Base-by-base conservation (phyloP, 2,888 invertebrate genomes). In the Amphiduros pacificus region DNA sequence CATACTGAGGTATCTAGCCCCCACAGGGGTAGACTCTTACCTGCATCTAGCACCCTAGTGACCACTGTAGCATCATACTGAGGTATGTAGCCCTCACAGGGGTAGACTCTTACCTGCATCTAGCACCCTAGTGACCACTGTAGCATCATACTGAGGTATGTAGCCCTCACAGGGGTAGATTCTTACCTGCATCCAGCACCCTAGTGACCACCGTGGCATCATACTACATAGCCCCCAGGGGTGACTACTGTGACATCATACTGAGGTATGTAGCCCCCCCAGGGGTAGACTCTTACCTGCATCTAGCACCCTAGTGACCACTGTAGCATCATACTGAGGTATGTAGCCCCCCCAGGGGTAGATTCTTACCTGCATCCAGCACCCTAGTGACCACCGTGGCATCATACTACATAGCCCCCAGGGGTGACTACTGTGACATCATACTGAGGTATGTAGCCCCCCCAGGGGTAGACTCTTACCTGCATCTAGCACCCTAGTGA, bases 61-160 rank as follows among this genome's bases (percentile, higher is more conserved):
- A 80, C 74, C 0, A 77, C 65, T 0, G 78, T 75, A 3, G 79
- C 78, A 63, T 80, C 78, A 55, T 71, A 69, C 22, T 77, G 75
- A 0, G 80, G 78, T 5, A 73, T 67, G 59, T 71, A 78, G 22
- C 75, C 76, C 28, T 77, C 73, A n/a, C n/a, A n/a, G n/a, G n/a
- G n/a, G n/a, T n/a, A n/a, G n/a, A 20, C 6, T 41, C n/a, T 41
- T 4, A 76, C 77, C 79, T 61, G 72, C 77, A 59, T 78, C 75
- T 20, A 80, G 62, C 5, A 78, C 69, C 32, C 77, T 64, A 0
- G 74, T 74, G 2, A 80, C 74, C 0, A 77, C 65, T 0, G 78
- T 75, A 3, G 79, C 78, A 63, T 80, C 78, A 55, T 71, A 69
- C 22, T 77, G 75, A 0, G 80, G 78, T 5, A 73, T 67, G 59